phyloP scores from a whole-genome alignment of 1,140 invertebrate species.

The Orchestia grillus region DNA sequence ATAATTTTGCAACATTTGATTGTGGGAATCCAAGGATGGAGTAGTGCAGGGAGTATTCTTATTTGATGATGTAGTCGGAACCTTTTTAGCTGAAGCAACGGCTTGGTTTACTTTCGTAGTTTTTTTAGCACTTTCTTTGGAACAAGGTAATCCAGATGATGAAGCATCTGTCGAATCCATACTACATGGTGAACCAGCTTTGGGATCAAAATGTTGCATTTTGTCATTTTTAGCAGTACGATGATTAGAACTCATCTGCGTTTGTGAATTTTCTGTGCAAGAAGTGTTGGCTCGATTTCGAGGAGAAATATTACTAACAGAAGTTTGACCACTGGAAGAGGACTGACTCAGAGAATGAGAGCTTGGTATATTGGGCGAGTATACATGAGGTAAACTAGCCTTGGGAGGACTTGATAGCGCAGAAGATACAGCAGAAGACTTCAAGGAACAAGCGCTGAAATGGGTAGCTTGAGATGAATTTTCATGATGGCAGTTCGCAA shows the following conservation, averaged over 20 bases:
- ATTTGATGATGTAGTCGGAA: not conserved
- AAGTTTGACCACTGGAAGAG: not conserved
- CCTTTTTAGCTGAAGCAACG: not conserved
- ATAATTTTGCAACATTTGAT: conserved; percentile 26
- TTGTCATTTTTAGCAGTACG: not conserved
- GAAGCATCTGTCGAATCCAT: not conserved
- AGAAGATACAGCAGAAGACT: conserved; percentile 13
- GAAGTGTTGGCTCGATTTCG: not conserved
- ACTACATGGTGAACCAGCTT: conserved; percentile 1
- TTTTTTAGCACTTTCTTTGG: not conserved
- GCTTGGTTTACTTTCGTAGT: not conserved
- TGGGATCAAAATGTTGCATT: not conserved
- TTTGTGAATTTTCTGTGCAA: not conserved
- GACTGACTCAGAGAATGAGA: not conserved
- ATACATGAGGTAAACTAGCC: not conserved
- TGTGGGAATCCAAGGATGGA: not conserved
- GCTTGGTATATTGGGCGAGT: conserved; percentile 15
- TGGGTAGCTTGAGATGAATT: not conserved
- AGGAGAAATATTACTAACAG: not conserved
- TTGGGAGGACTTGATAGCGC: conserved; percentile 30
- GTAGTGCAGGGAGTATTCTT: not conserved
- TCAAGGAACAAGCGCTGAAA: conserved; percentile 8
- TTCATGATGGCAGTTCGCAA: not conserved
- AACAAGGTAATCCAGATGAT: not conserved
- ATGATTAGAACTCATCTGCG: not conserved